Evolutionary conservation across 2,797 vertebrate species (phyloP).

Genomic region (Glossophaga mutica): DNA sequence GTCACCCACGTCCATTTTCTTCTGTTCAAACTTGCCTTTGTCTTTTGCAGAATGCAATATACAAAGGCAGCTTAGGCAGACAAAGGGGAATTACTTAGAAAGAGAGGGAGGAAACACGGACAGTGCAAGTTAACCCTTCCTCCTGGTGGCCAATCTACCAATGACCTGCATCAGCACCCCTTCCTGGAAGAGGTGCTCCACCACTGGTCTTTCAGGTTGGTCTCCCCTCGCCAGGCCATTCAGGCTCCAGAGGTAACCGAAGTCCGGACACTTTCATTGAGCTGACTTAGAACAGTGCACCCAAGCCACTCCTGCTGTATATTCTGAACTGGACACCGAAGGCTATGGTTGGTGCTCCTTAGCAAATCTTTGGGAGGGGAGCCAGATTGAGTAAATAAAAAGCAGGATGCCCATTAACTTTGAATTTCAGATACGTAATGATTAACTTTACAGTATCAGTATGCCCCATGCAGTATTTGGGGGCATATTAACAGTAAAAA

Average conservation of each 20-base stretch:
- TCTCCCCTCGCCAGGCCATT: not conserved
- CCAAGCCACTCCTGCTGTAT: not conserved
- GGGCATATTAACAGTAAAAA: not conserved
- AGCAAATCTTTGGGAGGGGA: not conserved
- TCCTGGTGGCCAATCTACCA: not conserved
- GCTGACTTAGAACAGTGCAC: not conserved
- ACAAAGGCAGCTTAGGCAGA: slow-evolving; percentile 12
- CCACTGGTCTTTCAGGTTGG: not conserved
- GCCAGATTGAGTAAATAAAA: not conserved
- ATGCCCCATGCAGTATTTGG: not conserved
- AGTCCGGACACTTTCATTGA: not conserved
- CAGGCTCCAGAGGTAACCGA: not conserved
- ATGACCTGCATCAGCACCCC: not conserved
- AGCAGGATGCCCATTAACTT: not conserved
- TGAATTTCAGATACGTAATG: not conserved
- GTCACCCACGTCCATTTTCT: not conserved
- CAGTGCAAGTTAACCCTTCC: slow-evolving; percentile 11
- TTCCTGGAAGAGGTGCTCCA: not conserved
- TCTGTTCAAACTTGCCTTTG: slow-evolving; percentile 24
- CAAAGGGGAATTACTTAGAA: not conserved
- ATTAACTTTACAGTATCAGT: not conserved
- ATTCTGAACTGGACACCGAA: not conserved
- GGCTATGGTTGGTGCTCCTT: not conserved
- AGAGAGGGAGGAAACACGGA: not conserved
- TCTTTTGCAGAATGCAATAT: not conserved